Conservation (phyloP, 37 sponge, comb jelly and placozoan species). For the Dysidea cf. avara region DNA sequence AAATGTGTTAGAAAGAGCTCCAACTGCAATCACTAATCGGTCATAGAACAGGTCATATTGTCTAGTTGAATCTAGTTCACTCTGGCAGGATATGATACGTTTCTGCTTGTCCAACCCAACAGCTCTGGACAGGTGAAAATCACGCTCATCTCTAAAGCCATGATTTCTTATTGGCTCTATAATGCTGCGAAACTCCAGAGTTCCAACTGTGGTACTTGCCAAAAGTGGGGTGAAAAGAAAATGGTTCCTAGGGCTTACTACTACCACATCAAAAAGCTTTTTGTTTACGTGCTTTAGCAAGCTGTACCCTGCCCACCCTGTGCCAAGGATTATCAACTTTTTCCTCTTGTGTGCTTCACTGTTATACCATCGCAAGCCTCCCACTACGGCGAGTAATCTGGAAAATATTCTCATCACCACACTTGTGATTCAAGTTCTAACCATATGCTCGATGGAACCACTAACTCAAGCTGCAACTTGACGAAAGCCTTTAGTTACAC, state of each 20-base stretch:
- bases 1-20: constrained; percentile 79
- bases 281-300: constrained; percentile 63
- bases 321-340: constrained; percentile 76
- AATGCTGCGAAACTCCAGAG: constrained; percentile 89
- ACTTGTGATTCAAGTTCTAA: too few relatives aligned
- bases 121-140: constrained; percentile 81
- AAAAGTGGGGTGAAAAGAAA: constrained; percentile 92
- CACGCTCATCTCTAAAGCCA: constrained; percentile 78
- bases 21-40: constrained; percentile 78
- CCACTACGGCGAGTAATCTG: too few relatives aligned
- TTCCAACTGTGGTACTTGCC: constrained; percentile 89
- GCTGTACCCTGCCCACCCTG: constrained; percentile 88
- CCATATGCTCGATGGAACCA: too few relatives aligned
- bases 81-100: constrained; percentile 54
- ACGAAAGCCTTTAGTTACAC: too few relatives aligned
- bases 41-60: constrained; percentile 69
- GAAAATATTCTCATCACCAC: too few relatives aligned
- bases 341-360: too few relatives aligned
- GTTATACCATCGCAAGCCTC: too few relatives aligned
- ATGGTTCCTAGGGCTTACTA: constrained; percentile 87
- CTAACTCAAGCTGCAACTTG: too few relatives aligned
- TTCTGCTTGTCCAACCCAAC: constrained; percentile 36
- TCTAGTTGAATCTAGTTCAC: constrained; percentile 44
- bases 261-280: constrained; percentile 58
- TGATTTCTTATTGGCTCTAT: constrained; percentile 84